Base-by-base conservation (phyloP, 1,140 invertebrate species). In the Drosophila leontia region DNA sequence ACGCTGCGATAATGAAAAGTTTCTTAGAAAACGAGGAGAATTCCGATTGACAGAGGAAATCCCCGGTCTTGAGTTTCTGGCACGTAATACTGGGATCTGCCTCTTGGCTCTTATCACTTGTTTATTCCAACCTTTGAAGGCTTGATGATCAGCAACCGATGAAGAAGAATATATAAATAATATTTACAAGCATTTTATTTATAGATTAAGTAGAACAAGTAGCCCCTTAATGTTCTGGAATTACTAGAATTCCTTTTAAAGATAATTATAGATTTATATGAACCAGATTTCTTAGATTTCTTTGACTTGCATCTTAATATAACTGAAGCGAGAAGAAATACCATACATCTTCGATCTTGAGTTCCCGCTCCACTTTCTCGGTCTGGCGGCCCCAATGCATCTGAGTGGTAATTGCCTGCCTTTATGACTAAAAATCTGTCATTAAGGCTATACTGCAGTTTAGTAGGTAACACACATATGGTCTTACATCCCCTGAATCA, bases 361-460 rank as follows among this genome's bases (percentile, higher is more conserved):
- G 15, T 42, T 50, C 32, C 19, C 37, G 67, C 37, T 72, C 68
- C 55, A 72, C 70, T 74, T 74, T 74, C 67, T 50, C 45, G 53
- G 5, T 1, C 26, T 56, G 17, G 41, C 11, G 50, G 23, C 68
- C 64, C 50, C 35, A 68, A 67, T 70, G 67, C 48, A 55, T 55
- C 67, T 17, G 5, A 45, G 37, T 44, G 39, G 45, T 57, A 57
- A 71, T 72, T 72, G 35, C 23, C 29, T 37, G 32, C 69, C 67
- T 71, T 72, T 67, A 60, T 72, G 70, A 60, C 69, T 72, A 13
- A 60, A 26, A 60, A 60, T 32, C 32, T 39, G 69, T 74, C 55
- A 74, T 74, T 74, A 74, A 72, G 70, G 70, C 68, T 44, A 47
- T 32, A 60, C 44, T 72, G 44, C 53, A 72, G 68, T 71, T 70